phyloP scores from a whole-genome alignment of 2,113 vertebrate genomes.

The Enhydra lutris region DNA sequence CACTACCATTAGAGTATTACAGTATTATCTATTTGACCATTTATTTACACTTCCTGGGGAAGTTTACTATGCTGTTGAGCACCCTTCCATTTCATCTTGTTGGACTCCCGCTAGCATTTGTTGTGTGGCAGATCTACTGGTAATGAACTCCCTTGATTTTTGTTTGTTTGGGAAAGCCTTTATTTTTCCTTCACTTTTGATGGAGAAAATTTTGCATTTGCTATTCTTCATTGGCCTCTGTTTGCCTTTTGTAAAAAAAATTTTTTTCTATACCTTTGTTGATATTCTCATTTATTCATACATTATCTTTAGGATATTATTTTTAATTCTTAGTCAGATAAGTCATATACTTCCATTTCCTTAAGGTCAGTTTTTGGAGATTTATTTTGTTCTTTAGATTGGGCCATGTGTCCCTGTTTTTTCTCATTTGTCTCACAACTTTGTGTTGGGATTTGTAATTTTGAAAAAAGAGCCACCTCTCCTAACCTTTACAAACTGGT shows the following conservation, averaged over 20 bases:
- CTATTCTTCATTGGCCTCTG: not conserved
- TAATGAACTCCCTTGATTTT: not conserved
- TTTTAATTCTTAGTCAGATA: not conserved
- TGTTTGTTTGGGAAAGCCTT: not conserved
- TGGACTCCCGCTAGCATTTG: not conserved
- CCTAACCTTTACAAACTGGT: not conserved
- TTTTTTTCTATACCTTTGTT: not conserved
- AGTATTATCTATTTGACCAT: not conserved
- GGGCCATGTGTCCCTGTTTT: not conserved
- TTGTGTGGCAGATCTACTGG: not conserved
- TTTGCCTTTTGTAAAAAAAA: not conserved
- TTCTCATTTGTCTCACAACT: not conserved
- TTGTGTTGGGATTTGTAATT: not conserved
- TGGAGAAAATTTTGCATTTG: not conserved
- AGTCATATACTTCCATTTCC: not conserved
- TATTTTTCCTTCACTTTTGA: not conserved
- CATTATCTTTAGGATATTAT: not conserved
- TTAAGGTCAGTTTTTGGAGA: not conserved
- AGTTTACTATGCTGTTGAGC: not conserved
- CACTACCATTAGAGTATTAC: not conserved
- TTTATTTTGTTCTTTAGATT: not conserved
- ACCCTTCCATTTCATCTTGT: not conserved
- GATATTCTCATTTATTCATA: not conserved
- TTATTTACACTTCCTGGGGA: not conserved
- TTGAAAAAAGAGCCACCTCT: not conserved